Evolutionary conservation across 2,113 vertebrate species (phyloP), one percentile per base, ranked within the genome.

Genomic region (Varanus salvator): DNA sequence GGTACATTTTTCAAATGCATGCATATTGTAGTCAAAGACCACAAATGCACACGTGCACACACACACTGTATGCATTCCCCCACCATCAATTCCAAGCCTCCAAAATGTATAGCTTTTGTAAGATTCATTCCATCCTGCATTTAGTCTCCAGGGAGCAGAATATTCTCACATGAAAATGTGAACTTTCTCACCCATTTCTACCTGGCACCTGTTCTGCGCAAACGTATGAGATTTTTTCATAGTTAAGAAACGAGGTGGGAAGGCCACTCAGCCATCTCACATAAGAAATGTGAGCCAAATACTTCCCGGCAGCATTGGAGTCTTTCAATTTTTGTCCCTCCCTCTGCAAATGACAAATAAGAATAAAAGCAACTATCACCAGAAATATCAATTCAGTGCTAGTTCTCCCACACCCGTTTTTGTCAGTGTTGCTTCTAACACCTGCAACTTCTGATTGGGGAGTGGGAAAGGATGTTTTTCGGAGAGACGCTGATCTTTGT

Each of bases 401-500:
- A 27, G 31, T 34, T 7, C 19, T 3, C 3, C 34, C 4, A 19
- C 15, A 15, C 15, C 15, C 2, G 12, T 11, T 44, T 66, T 34
- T 50, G 38, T 48, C 80, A 60, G 80, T 23, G 68, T 77, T 81
- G 31, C 34, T 38, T 71, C 87, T 57, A 57, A 21, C 64, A 57
- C 77, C 82, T 84, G 60, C 69, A 76, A 60, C 57, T 84, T 77
- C 71, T 68, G 57, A 64, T 14, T 29, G 80, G 25, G 15, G 31
- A 57, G 68, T 50, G 29, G 23, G 87, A 71, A 52, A 88, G 66
- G 44, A 50, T 27, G 60, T 4, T 31, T 77, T 44, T 89, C 31
- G 75, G 92, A 92, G 6, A 8, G 82, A 80, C 19, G 0, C 64
- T 90, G 71, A 76, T 60, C 25, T 8, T 80, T 91, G 68, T 78